Percentiles rank a stretch among this genome's conserved stretches.
phyloP scores from a whole-genome alignment of 2,888 invertebrate species.

The Mythimna vitellina region DNA sequence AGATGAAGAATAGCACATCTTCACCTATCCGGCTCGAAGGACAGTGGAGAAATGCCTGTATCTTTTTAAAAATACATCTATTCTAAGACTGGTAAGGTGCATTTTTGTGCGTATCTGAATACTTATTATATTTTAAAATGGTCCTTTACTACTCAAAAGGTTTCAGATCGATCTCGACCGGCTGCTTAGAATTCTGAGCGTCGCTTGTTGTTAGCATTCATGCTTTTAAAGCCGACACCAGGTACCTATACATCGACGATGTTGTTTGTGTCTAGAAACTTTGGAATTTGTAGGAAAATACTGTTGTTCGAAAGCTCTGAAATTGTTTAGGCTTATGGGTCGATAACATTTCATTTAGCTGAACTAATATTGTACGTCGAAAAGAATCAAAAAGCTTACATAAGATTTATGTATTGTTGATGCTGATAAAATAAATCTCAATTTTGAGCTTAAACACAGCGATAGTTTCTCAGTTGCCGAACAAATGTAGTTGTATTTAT shows the following conservation, averaged over 20 bases:
- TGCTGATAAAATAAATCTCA: conserved; percentile 11
- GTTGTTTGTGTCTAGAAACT: conserved; percentile 37
- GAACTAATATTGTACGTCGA: conserved; percentile 1
- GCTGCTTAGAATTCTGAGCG: conserved; percentile 58
- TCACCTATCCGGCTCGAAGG: neutral
- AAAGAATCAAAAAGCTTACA: neutral
- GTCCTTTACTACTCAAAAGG: conserved; percentile 38
- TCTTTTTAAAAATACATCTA: conserved; percentile 7
- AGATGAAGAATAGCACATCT: neutral
- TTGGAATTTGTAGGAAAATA: conserved; percentile 38
- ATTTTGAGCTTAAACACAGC: conserved; percentile 7
- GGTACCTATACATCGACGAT: conserved; percentile 33
- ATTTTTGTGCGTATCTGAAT: conserved; percentile 19
- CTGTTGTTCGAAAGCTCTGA: conserved; percentile 18
- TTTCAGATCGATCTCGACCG: conserved; percentile 32
- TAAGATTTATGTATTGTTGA: conserved; percentile 5
- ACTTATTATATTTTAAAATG: conserved; percentile 36
- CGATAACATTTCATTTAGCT: neutral
- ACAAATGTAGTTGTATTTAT: conserved; percentile 32
- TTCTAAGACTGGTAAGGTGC: neutral
- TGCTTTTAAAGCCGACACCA: conserved; percentile 40
- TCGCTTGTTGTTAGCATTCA: conserved; percentile 54
- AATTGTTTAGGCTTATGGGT: neutral
- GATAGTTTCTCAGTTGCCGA: conserved; percentile 18
- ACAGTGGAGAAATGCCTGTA: neutral